Percentiles rank a stretch among this genome's conserved stretches.
These are phyloP conservation scores for Melieria crassipennis DNA, from an alignment of 2,888 invertebrate species.

Conservation along the genomic window DNA sequence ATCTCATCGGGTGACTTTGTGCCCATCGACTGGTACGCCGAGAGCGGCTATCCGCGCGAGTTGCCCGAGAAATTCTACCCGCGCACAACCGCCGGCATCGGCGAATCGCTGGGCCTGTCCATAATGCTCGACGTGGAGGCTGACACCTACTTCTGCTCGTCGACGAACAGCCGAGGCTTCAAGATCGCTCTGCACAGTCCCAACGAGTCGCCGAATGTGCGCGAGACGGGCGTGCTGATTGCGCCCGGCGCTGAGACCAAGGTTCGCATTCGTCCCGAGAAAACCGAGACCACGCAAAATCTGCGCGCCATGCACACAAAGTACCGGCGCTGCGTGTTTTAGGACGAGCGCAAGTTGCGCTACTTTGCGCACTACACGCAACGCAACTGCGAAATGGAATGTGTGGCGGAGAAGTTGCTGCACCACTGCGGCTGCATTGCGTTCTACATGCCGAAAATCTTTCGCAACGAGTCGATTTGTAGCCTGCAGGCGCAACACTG, in stretches of 20 bases:
- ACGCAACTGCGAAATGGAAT: constrained; percentile 81
- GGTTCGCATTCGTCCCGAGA: constrained; percentile 55
- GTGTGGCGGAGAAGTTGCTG: constrained; percentile 76
- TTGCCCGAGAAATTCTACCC: constrained; percentile 71
- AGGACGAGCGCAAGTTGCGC: constrained; percentile 73
- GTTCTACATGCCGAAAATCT: constrained; percentile 69
- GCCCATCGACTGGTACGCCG: constrained; percentile 77
- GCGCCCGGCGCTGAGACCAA: constrained; percentile 57
- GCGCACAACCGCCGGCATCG: constrained; percentile 68
- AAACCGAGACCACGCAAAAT: constrained; percentile 50
- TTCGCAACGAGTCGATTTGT: constrained; percentile 74
- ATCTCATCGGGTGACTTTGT: constrained; percentile 7
- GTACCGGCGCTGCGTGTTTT: constrained; percentile 75
- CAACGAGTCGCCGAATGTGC: constrained; percentile 58
- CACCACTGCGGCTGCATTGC: constrained; percentile 57
- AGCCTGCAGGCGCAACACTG: constrained; percentile 75
- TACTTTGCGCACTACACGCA: constrained; percentile 79
- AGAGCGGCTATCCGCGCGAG: constrained; percentile 72
- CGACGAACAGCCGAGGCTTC: constrained; percentile 71
- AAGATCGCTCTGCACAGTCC: constrained; percentile 60
- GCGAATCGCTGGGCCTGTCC: constrained; percentile 76
- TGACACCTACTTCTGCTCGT: constrained; percentile 81
- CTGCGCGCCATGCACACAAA: constrained; percentile 48
- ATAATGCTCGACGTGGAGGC: constrained; percentile 76
- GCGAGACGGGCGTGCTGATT: constrained; percentile 55